phyloP scores from a whole-genome alignment of 2,888 invertebrate genomes.

The Ametastegia equiseti region DNA sequence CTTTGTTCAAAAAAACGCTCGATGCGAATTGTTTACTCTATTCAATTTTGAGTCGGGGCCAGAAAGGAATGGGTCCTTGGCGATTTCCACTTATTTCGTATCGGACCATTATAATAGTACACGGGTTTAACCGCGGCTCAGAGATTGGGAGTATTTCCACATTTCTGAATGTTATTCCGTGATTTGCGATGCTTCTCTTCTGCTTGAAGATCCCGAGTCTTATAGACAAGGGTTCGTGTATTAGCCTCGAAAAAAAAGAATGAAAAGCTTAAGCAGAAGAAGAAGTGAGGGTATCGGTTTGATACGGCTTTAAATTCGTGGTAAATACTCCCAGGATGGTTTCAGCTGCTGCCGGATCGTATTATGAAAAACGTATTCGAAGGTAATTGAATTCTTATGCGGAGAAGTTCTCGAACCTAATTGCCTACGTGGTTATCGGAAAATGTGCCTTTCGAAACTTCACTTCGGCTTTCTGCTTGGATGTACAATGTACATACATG shows the following conservation, averaged over 20 bases:
- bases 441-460: not conserved
- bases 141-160: not conserved
- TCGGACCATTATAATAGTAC: not conserved
- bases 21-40: too few relatives aligned
- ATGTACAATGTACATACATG: too few relatives aligned
- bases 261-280: too few relatives aligned
- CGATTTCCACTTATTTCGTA: not conserved
- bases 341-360: not conserved
- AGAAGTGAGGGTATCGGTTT: not conserved
- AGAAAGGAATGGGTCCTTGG: not conserved
- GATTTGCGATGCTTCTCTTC: not conserved
- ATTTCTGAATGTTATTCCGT: not conserved
- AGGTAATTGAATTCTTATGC: not conserved
- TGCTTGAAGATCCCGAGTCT: not conserved
- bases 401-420: conserved; percentile 13
- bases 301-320: not conserved
- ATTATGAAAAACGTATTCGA: not conserved
- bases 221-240: not conserved
- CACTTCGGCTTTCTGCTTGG: not conserved
- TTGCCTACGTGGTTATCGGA: conserved; percentile 11
- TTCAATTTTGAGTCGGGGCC: too few relatives aligned
- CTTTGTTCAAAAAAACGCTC: too few relatives aligned
- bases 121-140: not conserved
- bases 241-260: not conserved
- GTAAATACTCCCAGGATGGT: too few relatives aligned